Evolutionary conservation across 2,113 vertebrate genomes (phyloP).

Genomic region (Leucoraja erinaceus): DNA sequence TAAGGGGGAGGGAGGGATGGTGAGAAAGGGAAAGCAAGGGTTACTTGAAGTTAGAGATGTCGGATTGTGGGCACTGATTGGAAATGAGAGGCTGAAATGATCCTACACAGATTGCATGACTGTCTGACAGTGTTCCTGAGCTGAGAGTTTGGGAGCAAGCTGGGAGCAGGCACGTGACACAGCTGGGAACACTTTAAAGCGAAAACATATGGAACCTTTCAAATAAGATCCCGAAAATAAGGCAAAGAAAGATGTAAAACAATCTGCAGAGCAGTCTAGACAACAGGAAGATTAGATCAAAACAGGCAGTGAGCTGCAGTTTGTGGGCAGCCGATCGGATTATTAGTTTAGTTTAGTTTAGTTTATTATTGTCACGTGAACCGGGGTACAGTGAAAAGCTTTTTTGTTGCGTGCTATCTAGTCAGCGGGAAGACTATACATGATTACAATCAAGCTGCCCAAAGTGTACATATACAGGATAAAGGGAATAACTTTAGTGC

Average conservation of each 20-base stretch:
- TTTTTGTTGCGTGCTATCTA: too few relatives aligned
- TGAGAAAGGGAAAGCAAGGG: too few relatives aligned
- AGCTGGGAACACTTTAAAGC: background rate
- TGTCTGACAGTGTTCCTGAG: background rate
- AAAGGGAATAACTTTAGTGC: too few relatives aligned
- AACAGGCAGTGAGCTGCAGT: background rate
- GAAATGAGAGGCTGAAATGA: background rate
- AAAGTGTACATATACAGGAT: too few relatives aligned
- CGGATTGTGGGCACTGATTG: background rate
- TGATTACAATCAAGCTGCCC: too few relatives aligned
- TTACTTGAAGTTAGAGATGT: too few relatives aligned
- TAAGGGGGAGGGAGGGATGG: too few relatives aligned
- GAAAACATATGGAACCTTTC: constrained; percentile 19
- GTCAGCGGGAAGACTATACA: too few relatives aligned
- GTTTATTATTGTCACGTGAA: too few relatives aligned
- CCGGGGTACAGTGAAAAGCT: too few relatives aligned
- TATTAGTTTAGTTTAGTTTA: background rate
- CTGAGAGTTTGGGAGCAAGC: background rate
- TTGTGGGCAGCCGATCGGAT: background rate
- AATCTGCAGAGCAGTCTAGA: constrained; percentile 27
- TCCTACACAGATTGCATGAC: background rate
- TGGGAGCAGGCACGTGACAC: background rate
- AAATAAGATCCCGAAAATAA: constrained; percentile 11
- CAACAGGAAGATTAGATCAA: constrained; percentile 28
- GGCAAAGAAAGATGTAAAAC: constrained; percentile 19